phyloP scores from a whole-genome alignment of 1,140 invertebrate genomes.

The Drosophila quadrilineata region DNA sequence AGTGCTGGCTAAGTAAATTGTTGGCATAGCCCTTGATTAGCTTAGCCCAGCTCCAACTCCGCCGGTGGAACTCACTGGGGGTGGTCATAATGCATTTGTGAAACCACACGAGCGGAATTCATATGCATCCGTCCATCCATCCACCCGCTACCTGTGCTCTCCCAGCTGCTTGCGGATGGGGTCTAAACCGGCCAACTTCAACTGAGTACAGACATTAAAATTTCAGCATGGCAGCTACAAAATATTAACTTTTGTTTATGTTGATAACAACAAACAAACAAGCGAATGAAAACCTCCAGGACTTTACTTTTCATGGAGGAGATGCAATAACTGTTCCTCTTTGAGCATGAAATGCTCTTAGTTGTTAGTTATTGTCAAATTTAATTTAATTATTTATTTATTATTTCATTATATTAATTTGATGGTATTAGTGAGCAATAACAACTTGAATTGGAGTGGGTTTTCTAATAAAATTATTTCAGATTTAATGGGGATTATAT shows the following conservation, averaged over 20 bases:
- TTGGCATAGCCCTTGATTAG: constrained; percentile 76
- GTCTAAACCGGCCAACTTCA: not conserved
- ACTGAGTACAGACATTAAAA: constrained; percentile 42
- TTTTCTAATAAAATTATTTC: too few species aligned
- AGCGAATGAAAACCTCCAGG: too few species aligned
- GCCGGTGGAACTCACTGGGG: constrained; percentile 1
- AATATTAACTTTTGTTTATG: constrained; percentile 19
- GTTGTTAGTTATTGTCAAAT: too few species aligned
- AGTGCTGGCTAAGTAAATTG: constrained; percentile 68
- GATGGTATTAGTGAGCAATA: too few species aligned
- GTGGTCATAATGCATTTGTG: constrained; percentile 64
- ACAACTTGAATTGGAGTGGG: too few species aligned
- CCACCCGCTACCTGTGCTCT: too few species aligned
- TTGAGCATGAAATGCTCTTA: too few species aligned
- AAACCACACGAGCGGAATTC: constrained; percentile 78
- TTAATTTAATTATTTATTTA: not conserved
- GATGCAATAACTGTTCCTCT: constrained; percentile 3
- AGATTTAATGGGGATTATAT: too few species aligned
- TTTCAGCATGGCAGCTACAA: constrained; percentile 19
- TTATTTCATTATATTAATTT: not conserved
- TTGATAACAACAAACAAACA: constrained; percentile 6
- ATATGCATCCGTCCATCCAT: constrained; percentile 64
- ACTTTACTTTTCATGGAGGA: not conserved
- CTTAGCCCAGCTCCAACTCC: constrained; percentile 41
- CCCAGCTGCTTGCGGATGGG: constrained; percentile 12